phyloP scores from a whole-genome alignment of 2,113 vertebrate genomes.

The Vimba vimba region DNA sequence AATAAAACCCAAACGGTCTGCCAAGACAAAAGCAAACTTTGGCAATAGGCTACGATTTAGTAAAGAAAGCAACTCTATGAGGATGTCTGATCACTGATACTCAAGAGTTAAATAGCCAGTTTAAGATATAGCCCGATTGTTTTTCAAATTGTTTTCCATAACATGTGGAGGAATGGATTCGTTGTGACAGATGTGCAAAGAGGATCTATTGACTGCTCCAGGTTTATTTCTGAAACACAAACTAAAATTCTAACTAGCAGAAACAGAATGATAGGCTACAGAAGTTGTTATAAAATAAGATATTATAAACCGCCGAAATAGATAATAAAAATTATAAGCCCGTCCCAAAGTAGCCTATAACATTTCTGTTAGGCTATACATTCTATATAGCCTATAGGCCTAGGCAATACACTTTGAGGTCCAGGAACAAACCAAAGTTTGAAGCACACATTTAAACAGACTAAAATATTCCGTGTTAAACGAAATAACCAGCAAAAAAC shows the following conservation, averaged over 20 bases:
- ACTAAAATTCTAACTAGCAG: neutral
- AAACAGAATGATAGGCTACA: neutral
- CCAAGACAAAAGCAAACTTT: conserved; percentile 38
- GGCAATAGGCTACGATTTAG: neutral
- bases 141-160: neutral
- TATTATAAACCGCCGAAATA: neutral
- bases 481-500: neutral
- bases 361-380: neutral
- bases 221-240: neutral
- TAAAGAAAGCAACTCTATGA: neutral
- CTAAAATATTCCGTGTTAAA: too few relatives aligned
- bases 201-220: neutral
- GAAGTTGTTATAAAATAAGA: neutral
- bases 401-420: neutral
- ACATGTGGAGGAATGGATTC: neutral
- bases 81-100: neutral
- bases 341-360: too few relatives aligned
- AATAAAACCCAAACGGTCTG: conserved; percentile 4
- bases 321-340: neutral
- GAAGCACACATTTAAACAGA: neutral
- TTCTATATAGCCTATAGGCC: neutral
- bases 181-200: neutral
- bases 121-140: neutral
- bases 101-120: neutral
- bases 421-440: neutral